Evolutionary conservation across 2,888 invertebrate genomes (phyloP), one percentile per base, ranked within the genome.

Genomic region (Hirtodrosophila alboralis): DNA sequence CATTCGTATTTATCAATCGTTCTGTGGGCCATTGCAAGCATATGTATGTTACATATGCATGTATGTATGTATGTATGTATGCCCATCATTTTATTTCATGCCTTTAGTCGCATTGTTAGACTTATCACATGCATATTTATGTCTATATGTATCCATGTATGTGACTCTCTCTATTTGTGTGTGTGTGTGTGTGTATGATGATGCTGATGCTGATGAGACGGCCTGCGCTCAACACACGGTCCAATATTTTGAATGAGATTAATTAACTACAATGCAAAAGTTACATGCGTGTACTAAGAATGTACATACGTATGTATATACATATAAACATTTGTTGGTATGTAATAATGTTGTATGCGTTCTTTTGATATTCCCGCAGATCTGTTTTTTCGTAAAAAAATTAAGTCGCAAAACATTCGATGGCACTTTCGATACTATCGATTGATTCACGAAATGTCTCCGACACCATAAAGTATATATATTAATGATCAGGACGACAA

Each of bases 1-100:
- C 54, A 53, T 72, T 66, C 63, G 59, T 74, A 58, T 76, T 84
- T 84, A 84, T 84, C 84, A 78, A 70, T 80, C 77, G 54, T 59
- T 56, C 64, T 71, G 69, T 71, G 57, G 70, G 74, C 73, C 70
- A 73, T 57, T 62, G 62, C 70, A 73, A 40, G 62, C 68, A n/a
- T n/a, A n/a, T n/a, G n/a, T n/a, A n/a, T n/a, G n/a, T n/a, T n/a
- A n/a, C n/a, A n/a, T n/a, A n/a, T n/a, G n/a, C n/a, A n/a, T n/a
- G n/a, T n/a, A n/a, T n/a, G n/a, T n/a, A n/a, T n/a, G n/a, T n/a
- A n/a, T n/a, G n/a, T n/a, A n/a, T n/a, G n/a, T 37, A 48, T 61
- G 56, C 28, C 67, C 73, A 69, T 56, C 73, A 60, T 71, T 51
- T 60, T 34, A 43, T 71, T 47, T 27, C 44, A 27, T 59, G 44